Base-by-base conservation (phyloP, 2,888 invertebrate species). In the Dryobota labecula region DNA sequence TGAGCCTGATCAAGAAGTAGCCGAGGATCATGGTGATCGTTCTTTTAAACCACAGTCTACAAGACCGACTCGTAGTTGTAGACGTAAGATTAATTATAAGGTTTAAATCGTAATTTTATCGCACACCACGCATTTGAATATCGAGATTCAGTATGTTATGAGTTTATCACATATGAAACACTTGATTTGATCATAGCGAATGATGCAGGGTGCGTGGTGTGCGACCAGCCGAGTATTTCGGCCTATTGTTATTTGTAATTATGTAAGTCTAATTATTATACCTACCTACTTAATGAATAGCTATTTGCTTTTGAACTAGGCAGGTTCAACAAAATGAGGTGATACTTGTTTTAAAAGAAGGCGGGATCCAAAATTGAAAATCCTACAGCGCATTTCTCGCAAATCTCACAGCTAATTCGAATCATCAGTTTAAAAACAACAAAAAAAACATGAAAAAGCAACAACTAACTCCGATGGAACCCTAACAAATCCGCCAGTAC, bases 401-500 rank as follows among this genome's bases (percentile, higher is more conserved):
- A 18, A 9, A 38, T 11, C 24, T 11, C 20, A 20, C 20, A 43
- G 27, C 18, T 9, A 41, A 2, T 47, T n/a, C 4, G n/a, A 45
- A 47, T 24, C 0, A 13, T 1, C 4, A 27, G 2, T 38, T 5
- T 9, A 47, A 27, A 9, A 33, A 36, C 38, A 38, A 38, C 9
- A 41, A 41, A 43, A 43, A 43, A 18, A 43, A 18, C 2, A 6
- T 0, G 0, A 18, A 18, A 53, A 61, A 41, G 20, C 3, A 62
- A 27, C 8, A 27, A 18, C 20, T 5, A 41, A 41, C 13, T 51
- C 54, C 8, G 0, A 66, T 20, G 70, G 84, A 82, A 63, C 84
- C 70, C 84, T 18, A 85, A 84, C 11, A n/a, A 69, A 64, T 76
- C 41, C 60, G 60, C 8, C 49, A 70, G 41, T 56, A 70, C 73